A percentile compares a stretch with the other conserved stretches of the same genome.
phyloP scores from a whole-genome alignment of 2,113 vertebrate species.

The Trichechus manatus region DNA sequence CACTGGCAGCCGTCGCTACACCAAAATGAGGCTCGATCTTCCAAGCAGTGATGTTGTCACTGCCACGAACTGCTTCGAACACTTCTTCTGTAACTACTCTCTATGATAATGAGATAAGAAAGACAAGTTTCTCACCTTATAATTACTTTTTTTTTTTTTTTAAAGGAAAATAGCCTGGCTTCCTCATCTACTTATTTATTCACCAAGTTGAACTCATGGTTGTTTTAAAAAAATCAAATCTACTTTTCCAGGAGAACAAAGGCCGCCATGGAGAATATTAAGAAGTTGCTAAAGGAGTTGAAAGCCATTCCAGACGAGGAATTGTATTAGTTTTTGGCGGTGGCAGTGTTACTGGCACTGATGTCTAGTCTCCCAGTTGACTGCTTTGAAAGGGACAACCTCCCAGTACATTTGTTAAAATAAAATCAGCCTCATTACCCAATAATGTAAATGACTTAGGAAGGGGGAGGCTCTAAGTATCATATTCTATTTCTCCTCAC shows the following conservation, averaged over 20 bases:
- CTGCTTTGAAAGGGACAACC: constrained; percentile 25
- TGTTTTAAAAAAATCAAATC: constrained; percentile 12
- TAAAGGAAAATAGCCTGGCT: neutral
- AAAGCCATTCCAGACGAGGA: neutral
- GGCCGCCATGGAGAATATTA: neutral
- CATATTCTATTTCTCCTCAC: neutral
- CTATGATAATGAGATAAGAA: neutral
- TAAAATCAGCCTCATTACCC: constrained; percentile 63
- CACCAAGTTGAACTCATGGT: neutral
- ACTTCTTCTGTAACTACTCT: neutral
- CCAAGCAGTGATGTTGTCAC: neutral
- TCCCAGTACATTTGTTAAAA: constrained; percentile 69
- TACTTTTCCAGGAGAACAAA: neutral
- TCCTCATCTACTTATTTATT: neutral
- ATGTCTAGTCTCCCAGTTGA: neutral
- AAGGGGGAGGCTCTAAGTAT: neutral
- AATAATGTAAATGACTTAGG: neutral
- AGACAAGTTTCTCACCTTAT: neutral
- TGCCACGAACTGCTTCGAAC: neutral
- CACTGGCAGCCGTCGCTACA: neutral
- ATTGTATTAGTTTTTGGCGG: neutral
- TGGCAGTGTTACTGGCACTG: neutral
- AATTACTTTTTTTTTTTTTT: neutral
- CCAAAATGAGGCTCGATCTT: neutral
- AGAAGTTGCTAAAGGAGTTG: neutral